phyloP scores from a whole-genome alignment of 2,888 invertebrate species.

The Callyntrura guangdongensis region DNA sequence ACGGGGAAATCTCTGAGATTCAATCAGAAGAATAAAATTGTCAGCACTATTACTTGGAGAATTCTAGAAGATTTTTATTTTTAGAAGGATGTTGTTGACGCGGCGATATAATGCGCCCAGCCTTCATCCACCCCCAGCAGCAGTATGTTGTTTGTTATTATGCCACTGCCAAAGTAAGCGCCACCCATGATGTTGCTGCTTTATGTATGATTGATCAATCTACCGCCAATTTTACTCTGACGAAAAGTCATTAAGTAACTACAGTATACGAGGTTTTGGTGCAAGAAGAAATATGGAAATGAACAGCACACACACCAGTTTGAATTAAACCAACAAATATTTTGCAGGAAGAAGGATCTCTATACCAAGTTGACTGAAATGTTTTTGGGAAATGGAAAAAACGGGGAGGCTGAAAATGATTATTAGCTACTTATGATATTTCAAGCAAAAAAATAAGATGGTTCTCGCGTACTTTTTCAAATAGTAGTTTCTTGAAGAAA shows the following conservation, averaged over 20 bases:
- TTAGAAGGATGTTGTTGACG: neutral
- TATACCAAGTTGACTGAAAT: neutral
- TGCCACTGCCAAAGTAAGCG: neutral
- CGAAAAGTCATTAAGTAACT: slow-evolving; percentile 53
- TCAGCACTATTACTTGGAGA: neutral
- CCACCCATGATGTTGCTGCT: slow-evolving; percentile 20
- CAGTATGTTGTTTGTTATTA: neutral
- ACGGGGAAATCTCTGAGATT: slow-evolving; percentile 1
- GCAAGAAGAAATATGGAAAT: too few species aligned
- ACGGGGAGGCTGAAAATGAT: slow-evolving; percentile 12
- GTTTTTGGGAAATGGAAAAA: neutral
- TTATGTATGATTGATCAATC: slow-evolving; percentile 39
- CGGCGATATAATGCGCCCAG: neutral
- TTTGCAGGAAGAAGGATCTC: neutral
- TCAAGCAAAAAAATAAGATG: neutral
- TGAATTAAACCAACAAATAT: slow-evolving; percentile 9
- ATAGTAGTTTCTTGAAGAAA: too few species aligned
- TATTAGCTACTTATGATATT: slow-evolving; percentile 32
- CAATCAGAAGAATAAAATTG: slow-evolving; percentile 25
- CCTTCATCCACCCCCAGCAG: neutral
- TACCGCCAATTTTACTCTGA: slow-evolving; percentile 21
- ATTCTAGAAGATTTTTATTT: slow-evolving; percentile 42
- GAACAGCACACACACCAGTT: neutral
- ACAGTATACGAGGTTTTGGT: neutral
- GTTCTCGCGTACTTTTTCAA: neutral